Base-by-base conservation (phyloP, 2,113 vertebrate species). In the Rana temporaria region DNA sequence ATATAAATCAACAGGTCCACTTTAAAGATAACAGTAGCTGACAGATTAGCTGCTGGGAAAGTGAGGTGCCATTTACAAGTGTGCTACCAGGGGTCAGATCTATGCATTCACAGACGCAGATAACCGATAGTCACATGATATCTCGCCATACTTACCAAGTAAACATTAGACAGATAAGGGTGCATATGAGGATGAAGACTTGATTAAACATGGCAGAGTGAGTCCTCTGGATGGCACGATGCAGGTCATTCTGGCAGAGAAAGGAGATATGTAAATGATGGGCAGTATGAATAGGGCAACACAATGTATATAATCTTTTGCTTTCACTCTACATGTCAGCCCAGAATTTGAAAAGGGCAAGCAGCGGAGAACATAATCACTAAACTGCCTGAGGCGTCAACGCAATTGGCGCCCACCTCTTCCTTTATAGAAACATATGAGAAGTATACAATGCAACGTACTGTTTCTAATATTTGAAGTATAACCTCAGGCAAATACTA, bases 161-260 rank as follows among this genome's bases (percentile, higher is more conserved):
- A 86, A 95, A 95, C 93, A 95, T 94, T 85, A 95, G 94, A 85
- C 94, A 95, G 81, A 95, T 90, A 71, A 95, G 89, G 2, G 94
- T 95, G 87, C 92, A 94, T 89, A 95, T 93, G 81, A 95, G 93
- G 84, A 95, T 95, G 87, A 95, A 92, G 85, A 95, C 94, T 88
- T 95, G 94, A 89, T 95, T 95, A 85, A 94, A 95, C 94, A 95
- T 95, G 87, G 94, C 94, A 1, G 94, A 95, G 85, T 95, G 94
- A 0, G 94, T 95, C 60, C 94, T 88, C 91, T 95, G 94, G 84
- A 95, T 95, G 0, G 94, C 94, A 66, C 93, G 88, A 88, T 95
- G 94, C 68, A 95, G 90, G 81, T 95, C 94, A 56, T 95, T 95
- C 94, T 95, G 79, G 85, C 82, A 87, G 16, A 42, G 7, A 67